A percentile compares a stretch with the other conserved stretches of the same genome.
Evolutionary conservation across 2,113 vertebrate genomes (phyloP).

Genomic region (Gymnobelideus leadbeateri): DNA sequence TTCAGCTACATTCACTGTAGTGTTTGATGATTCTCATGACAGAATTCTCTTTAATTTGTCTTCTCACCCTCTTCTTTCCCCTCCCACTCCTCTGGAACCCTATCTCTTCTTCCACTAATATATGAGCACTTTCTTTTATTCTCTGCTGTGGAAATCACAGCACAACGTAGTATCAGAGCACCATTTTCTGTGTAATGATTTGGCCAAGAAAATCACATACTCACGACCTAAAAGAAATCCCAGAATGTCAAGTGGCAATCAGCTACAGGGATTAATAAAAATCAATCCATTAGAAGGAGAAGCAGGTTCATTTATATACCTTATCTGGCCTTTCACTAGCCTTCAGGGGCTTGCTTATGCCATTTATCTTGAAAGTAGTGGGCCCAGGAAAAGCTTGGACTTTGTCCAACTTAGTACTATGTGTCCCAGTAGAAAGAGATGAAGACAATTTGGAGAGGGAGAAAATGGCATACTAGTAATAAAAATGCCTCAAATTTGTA

Average conservation of each 20-base stretch:
- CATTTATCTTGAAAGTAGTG: background rate
- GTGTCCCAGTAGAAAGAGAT: background rate
- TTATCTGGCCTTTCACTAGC: constrained; percentile 1
- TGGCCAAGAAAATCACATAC: background rate
- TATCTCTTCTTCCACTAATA: background rate
- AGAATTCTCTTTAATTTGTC: background rate
- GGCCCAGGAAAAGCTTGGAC: background rate
- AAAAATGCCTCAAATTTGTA: background rate
- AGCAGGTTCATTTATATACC: background rate
- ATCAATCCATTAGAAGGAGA: constrained; percentile 14
- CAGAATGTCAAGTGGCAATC: background rate
- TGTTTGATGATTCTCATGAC: background rate
- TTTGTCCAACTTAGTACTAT: background rate
- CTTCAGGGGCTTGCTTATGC: constrained; percentile 6
- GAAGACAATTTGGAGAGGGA: background rate
- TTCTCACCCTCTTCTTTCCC: background rate
- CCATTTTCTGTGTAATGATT: background rate
- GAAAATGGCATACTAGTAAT: background rate
- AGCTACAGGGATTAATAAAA: background rate
- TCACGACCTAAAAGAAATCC: background rate
- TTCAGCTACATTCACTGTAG: background rate
- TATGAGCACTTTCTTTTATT: background rate
- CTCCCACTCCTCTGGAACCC: background rate
- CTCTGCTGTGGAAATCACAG: background rate
- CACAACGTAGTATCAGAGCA: no score